Evolutionary conservation across 2,888 invertebrate genomes (phyloP), one percentile per base, ranked within the genome.

Genomic region (Taenaris catops): DNA sequence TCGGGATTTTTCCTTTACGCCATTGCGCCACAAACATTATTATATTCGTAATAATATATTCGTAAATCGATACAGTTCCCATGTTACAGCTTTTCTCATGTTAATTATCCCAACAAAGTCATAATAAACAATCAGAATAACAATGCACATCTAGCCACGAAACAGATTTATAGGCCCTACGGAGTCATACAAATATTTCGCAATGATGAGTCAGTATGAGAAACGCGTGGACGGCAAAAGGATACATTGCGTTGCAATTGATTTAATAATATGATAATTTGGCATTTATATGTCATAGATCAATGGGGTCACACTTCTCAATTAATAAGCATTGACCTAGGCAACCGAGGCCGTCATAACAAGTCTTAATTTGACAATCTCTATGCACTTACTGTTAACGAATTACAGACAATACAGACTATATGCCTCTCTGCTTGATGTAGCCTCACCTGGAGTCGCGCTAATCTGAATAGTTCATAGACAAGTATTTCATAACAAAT

Each of bases 171-270:
- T 46, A 14, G 37, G 24, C 38, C 25, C 34, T 41, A 44, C 28
- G 38, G 47, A 44, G 34, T 42, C 42, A 44, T 38, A 35, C 37
- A 35, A 42, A 42, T 36, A 32, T 51, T 51, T 51, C 38, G 42
- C 41, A 49, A 49, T 44, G 52, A 53, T 53, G 53, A 53, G 48
- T 53, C 50, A 53, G 48, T 25, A 35, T 51, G 51, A 41, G 50
- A 50, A 48, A 21, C 21, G 36, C 32, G 51, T 53, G 49, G 53
- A 52, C 26, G 51, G 36, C 33, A 52, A 49, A 54, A 54, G 54
- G 51, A 58, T 61, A 58, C 55, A 49, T 58, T 58, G 57, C 58
- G 41, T 46, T 46, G 37, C 45, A 38, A 43, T 38, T 49, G 46
- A 56, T 54, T 56, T 31, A 31, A 31, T 53, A 54, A 49, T 55